These are phyloP conservation scores for Halcyon senegalensis DNA, from an alignment of 2,113 vertebrate species.

Conservation along the genomic window DNA sequence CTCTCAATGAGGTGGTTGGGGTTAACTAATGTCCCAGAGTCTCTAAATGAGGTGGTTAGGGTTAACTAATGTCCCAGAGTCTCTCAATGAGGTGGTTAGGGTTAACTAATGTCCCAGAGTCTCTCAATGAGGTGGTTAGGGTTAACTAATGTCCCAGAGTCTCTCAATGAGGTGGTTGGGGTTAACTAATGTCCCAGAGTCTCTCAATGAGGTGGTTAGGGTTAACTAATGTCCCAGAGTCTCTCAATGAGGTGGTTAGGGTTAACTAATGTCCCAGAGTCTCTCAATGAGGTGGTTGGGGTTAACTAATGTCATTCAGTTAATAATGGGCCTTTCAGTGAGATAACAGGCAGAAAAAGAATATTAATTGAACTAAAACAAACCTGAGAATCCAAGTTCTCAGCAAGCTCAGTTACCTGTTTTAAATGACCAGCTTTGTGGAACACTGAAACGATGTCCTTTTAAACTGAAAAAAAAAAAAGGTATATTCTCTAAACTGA, in stretches of 20 bases:
- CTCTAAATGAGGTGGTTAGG: too few species aligned
- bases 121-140: not conserved
- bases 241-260: not conserved
- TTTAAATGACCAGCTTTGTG: not conserved
- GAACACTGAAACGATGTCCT: not conserved
- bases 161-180: not conserved
- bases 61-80: not conserved
- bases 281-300: not conserved
- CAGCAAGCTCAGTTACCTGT: not conserved
- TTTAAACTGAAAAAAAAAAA: not conserved
- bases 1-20: not conserved
- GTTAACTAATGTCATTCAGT: not conserved
- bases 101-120: not conserved
- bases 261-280: not conserved
- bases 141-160: not conserved
- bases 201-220: not conserved
- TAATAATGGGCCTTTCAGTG: not conserved
- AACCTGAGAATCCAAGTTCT: not conserved
- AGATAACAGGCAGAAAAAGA: not conserved
- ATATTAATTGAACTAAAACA: not conserved
- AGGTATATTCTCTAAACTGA: not conserved
- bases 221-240: not conserved
- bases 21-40: not conserved
- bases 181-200: not conserved
- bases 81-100: not conserved